phyloP scores from a whole-genome alignment of 2,797 vertebrate genomes.

The Remorina albescens region DNA sequence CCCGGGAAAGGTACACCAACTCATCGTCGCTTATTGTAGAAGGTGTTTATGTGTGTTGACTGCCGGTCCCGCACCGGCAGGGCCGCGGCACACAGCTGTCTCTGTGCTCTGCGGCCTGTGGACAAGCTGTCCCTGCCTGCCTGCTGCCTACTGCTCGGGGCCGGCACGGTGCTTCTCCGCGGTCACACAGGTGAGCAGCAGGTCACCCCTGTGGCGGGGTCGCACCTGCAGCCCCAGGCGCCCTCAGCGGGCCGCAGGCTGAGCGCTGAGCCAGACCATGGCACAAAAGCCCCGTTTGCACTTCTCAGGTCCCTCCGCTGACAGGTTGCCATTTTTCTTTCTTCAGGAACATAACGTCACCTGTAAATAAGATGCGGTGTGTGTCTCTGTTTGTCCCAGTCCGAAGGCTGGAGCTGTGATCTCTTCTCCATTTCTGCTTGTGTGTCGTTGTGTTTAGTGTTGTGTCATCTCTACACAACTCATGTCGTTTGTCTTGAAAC shows the following conservation, averaged over 20 bases:
- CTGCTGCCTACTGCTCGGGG: constrained; percentile 61
- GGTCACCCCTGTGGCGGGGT: constrained; percentile 10
- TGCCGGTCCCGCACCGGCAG: constrained; percentile 35
- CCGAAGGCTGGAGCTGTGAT: not conserved
- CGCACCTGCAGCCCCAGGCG: not conserved
- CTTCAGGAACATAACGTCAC: constrained; percentile 40
- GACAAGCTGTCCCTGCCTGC: constrained; percentile 62
- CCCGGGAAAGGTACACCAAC: not conserved
- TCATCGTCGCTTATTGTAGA: not conserved
- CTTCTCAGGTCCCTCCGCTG: not conserved
- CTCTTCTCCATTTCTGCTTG: not conserved
- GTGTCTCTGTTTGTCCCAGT: not conserved
- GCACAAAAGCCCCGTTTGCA: constrained; percentile 61
- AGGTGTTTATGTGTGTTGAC: not conserved
- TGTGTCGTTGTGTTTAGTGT: not conserved
- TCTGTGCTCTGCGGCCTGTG: constrained; percentile 73
- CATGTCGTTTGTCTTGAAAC: not conserved
- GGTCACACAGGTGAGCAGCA: constrained; percentile 56
- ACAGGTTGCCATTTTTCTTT: constrained; percentile 74
- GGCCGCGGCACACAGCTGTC: constrained; percentile 57
- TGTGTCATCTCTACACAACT: not conserved
- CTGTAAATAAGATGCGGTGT: constrained; percentile 10
- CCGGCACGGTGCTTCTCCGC: constrained; percentile 22
- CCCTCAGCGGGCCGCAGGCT: not conserved
- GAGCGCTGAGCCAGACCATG: constrained; percentile 55